Base-by-base conservation (phyloP, 1,140 invertebrate genomes). In the Caenorhabditis brenneri region DNA sequence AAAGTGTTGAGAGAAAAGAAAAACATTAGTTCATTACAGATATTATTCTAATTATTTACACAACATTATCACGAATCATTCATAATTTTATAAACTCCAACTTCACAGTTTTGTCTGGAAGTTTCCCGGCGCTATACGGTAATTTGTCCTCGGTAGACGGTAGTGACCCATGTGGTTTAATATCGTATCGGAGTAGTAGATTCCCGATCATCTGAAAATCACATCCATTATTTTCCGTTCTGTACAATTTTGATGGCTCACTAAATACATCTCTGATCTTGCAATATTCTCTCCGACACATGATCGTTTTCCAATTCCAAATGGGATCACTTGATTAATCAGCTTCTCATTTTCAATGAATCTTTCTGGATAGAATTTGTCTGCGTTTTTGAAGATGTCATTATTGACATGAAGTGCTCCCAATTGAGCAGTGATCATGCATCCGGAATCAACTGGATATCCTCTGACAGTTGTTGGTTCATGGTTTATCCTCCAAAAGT, bases 261-360 rank as follows among this genome's bases (percentile, higher is more conserved):
- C 84, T 69, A 86, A 55, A 46, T 69, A 86, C 10, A 86, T 15
- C n/a, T 82, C 85, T 1, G 79, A 36, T 46, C 79, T 80, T 16
- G 85, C 85, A 15, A 86, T 58, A 24, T 60, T 36, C 42, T 86
- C 85, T 27, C 85, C 85, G 10, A 86, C 36, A 46, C 85, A 86
- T 0, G 46, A 29, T 24, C 85, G 78, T 58, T 86, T 86, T 39
- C 85, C 85, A 22, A 86, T 53, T 80, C 85, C 85, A 42, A 86
- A 86, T 9, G 85, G 83, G 24, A 86, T 80, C 55, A 86, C 48
- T 51, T 85, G 81, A n/a, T 85, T 78, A n/a, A 80, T 42, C 15
- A 80, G 78, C 79, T 84, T 39, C 22, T n/a, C 36, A 22, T 80
- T 69, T 36, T 80, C 81, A 29, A 86, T 79, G 74, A 86, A 86